Conservation (phyloP, 2,888 invertebrate genomes). For the Glomeris marginata region DNA sequence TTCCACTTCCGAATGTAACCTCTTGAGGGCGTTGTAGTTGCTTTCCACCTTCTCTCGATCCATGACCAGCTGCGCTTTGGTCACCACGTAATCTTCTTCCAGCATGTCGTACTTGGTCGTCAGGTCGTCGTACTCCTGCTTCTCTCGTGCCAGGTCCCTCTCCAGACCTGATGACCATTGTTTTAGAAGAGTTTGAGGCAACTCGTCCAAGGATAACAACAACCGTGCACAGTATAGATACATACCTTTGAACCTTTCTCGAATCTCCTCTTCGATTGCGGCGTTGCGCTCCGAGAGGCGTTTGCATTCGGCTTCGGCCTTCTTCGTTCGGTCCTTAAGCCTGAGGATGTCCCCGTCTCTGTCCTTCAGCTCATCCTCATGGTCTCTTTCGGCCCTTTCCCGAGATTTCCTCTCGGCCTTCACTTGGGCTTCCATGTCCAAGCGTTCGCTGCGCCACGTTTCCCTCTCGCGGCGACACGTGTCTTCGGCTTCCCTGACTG, state of each 20-base stretch:
- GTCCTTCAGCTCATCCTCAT: slow-evolving; percentile 42
- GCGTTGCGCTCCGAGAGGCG: slow-evolving; percentile 13
- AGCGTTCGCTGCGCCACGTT: slow-evolving; percentile 36
- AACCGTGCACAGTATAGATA: too few relatives aligned
- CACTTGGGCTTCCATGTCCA: slow-evolving; percentile 17
- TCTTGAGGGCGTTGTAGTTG: slow-evolving; percentile 43
- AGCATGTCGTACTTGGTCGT: slow-evolving; percentile 67
- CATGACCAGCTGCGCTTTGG: slow-evolving; percentile 61
- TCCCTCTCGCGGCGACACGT: not conserved
- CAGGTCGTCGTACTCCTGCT: slow-evolving; percentile 60
- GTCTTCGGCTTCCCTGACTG: not conserved
- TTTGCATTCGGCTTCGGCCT: slow-evolving; percentile 15
- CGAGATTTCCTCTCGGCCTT: slow-evolving; percentile 49
- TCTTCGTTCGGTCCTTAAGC: slow-evolving; percentile 19
- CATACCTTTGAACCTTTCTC: slow-evolving; percentile 47
- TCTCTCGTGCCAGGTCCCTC: slow-evolving; percentile 47
- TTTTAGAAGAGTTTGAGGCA: not conserved
- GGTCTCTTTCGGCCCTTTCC: slow-evolving; percentile 47
- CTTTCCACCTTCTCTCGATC: slow-evolving; percentile 66
- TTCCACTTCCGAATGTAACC: slow-evolving; percentile 44
- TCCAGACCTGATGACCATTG: slow-evolving; percentile 43
- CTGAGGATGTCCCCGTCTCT: slow-evolving; percentile 21
- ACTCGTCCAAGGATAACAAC: not conserved
- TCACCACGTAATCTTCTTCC: slow-evolving; percentile 68
- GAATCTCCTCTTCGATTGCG: slow-evolving; percentile 27